Base-by-base conservation (phyloP, 2,113 vertebrate genomes). In the Oreochromis tanganicae region DNA sequence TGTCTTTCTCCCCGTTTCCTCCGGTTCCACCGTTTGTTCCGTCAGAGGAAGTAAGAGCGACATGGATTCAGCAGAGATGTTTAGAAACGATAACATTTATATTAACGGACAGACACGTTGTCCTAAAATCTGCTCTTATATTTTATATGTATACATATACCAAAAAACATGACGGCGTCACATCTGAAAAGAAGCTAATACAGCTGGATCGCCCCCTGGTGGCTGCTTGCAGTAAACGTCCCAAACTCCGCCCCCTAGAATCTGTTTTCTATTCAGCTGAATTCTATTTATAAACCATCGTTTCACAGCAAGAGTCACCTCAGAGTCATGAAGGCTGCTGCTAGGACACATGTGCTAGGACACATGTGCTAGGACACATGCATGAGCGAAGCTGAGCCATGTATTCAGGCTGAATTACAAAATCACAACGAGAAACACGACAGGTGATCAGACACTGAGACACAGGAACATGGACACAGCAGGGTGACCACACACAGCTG, bases 1-100 rank as follows among this genome's bases (percentile, higher is more conserved):
- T 29, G 1, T 36, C 78, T 71, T 59, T 83, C 80, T 80, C 32
- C 80, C 38, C 46, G 9, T 27, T 61, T 82, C 34, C 66, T 48
- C 14, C 13, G 1, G 34, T 71, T 61, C 24, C 1, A 2, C 41
- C 0, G 1, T 21, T 46, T 2, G 1, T 71, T 85, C 52, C 48
- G 82, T 86, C 54, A 61, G 79, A 93, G 57, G 57, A 88, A 91
- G 59, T 38, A 14, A 52, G 63, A 61, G n/a, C 4, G n/a, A 94
- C 86, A 95, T 93, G 89, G 78, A 94, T 91, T 86, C 92, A 92
- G 7, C 91, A 95, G 93, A 87, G 61, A 52, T 29, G 32, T n/a
- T 57, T 12, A 7, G 21, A 59, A 81, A 57, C 27, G 24, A 8
- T 4, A 14, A 73, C 19, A 55, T 55, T 80, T 24, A 80, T 24